Conservation (phyloP, 1,140 invertebrate species). For the Sycophila sp. region DNA sequence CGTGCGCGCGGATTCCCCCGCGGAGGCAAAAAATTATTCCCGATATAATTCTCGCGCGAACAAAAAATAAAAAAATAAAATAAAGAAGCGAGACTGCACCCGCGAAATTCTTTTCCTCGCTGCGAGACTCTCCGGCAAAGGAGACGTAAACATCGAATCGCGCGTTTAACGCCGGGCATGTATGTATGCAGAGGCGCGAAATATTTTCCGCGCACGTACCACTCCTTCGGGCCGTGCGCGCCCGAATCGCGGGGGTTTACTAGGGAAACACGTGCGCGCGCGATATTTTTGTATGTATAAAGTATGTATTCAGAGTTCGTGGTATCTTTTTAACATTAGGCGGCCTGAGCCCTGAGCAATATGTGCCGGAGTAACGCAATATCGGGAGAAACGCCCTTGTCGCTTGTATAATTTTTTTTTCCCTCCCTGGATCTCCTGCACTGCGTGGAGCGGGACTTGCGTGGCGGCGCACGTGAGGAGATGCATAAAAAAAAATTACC, state of each 20-base stretch:
- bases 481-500: not conserved
- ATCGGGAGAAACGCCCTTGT: conserved; percentile 8
- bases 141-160: not conserved
- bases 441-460: no score
- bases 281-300: conserved; percentile 20
- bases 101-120: no score
- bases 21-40: no score
- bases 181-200: not conserved
- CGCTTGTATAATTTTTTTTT: not conserved
- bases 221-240: not conserved
- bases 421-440: no score
- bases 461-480: not conserved
- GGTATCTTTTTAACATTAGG: conserved; percentile 37
- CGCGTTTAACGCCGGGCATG: conserved; percentile 10
- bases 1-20: no score
- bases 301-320: conserved; percentile 9
- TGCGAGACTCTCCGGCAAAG: no score
- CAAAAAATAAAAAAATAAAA: not conserved
- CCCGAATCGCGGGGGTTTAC: not conserved
- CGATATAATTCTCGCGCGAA: not conserved
- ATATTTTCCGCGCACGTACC: conserved; percentile 29
- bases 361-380: conserved; percentile 11
- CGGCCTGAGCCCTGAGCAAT: not conserved
- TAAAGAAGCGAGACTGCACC: no score
- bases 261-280: not conserved